These are phyloP conservation scores for Oxyteleia sp. DNA, from an alignment of 2,888 invertebrate species.

Conservation along the genomic window DNA sequence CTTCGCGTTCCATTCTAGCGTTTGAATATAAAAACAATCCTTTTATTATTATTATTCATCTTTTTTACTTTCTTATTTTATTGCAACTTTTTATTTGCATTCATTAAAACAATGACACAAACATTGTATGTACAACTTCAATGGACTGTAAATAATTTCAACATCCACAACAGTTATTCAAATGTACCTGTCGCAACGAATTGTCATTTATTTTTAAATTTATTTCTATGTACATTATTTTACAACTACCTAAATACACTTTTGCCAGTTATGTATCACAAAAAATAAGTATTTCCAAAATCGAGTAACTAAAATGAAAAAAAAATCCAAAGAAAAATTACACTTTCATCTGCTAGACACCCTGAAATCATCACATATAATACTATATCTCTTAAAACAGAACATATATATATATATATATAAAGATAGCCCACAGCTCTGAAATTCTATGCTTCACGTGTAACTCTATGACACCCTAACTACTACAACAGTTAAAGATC, in stretches of 20 bases:
- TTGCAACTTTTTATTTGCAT: not conserved
- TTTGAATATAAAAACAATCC: slow-evolving; percentile 4
- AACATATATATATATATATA: slow-evolving; percentile 2
- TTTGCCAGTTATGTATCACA: slow-evolving; percentile 4
- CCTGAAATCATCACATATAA: slow-evolving; percentile 29
- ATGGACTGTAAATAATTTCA: slow-evolving; percentile 19
- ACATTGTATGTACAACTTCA: slow-evolving; percentile 17
- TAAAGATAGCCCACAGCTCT: slow-evolving; percentile 16
- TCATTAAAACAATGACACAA: not conserved
- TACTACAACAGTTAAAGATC: slow-evolving; percentile 53
- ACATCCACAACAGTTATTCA: slow-evolving; percentile 14
- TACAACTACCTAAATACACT: slow-evolving; percentile 40
- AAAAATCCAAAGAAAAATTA: too few species aligned
- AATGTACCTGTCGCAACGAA: slow-evolving; percentile 1
- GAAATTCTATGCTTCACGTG: slow-evolving; percentile 24
- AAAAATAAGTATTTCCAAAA: not conserved
- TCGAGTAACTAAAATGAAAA: not conserved
- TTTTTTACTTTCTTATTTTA: not conserved
- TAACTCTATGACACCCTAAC: slow-evolving; percentile 46
- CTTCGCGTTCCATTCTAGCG: not conserved
- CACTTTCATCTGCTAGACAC: slow-evolving; percentile 16
- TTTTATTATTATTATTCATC: slow-evolving; percentile 1
- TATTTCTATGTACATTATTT: slow-evolving; percentile 29
- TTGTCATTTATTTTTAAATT: slow-evolving; percentile 7
- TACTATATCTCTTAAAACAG: slow-evolving; percentile 3